phyloP scores from a whole-genome alignment of 35 echinoderm and acorn worm species.

The Heliocidaris tuberculata region DNA sequence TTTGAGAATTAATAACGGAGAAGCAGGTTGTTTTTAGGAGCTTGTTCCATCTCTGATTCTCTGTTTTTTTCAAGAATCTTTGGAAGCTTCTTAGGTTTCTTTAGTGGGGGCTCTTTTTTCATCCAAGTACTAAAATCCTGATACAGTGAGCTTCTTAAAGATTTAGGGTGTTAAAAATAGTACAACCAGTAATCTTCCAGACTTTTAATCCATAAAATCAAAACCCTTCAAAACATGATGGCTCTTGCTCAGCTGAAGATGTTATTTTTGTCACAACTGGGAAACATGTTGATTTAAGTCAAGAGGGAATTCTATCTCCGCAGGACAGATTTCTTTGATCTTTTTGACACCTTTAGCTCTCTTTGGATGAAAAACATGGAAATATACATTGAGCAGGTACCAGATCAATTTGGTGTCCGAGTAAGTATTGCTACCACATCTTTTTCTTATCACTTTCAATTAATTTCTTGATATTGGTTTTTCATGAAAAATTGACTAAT shows the following conservation, averaged over 20 bases:
- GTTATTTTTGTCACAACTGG: neutral
- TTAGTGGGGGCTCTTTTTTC: neutral
- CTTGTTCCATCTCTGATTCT: neutral
- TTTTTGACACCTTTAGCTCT: neutral
- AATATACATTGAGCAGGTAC: conserved; percentile 26
- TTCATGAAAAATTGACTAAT: too few species aligned
- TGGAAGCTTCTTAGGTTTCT: neutral
- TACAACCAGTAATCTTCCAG: too few species aligned
- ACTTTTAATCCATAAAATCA: neutral
- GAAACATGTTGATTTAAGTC: neutral
- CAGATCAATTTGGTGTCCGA: conserved; percentile 18
- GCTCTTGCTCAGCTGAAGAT: neutral
- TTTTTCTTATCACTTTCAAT: too few species aligned
- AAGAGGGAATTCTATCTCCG: neutral
- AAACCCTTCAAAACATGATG: neutral
- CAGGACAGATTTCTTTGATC: neutral
- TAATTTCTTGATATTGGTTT: too few species aligned
- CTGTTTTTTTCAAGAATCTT: neutral
- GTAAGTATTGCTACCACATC: neutral
- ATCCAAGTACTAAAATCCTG: too few species aligned
- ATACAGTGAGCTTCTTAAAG: neutral
- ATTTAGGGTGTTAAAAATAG: neutral
- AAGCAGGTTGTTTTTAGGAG: neutral
- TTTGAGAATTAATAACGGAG: conserved; percentile 8
- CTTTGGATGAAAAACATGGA: conserved; percentile 40